Evolutionary conservation across 2,888 invertebrate species (phyloP).

Genomic region (Eristalis tenax): DNA sequence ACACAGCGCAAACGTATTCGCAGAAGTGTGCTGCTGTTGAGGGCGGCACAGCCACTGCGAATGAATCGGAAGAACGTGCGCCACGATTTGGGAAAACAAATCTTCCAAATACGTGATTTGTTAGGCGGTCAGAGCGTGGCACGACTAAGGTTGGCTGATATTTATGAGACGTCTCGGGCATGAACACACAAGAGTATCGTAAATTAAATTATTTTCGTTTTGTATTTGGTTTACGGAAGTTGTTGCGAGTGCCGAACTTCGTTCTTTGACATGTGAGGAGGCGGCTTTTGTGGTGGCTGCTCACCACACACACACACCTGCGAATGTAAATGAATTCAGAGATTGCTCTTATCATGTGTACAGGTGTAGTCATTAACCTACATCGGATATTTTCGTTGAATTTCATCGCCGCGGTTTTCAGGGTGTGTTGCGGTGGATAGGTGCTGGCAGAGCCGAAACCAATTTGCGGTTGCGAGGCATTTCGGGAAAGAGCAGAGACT

Average conservation of each 20-base stretch:
- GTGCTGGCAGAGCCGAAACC: background rate
- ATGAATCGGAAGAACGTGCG: conserved; percentile 52
- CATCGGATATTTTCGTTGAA: background rate
- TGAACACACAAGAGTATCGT: conserved; percentile 12
- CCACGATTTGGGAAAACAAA: conserved; percentile 51
- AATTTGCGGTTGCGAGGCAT: background rate
- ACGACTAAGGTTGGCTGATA: background rate
- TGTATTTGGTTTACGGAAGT: conserved; percentile 9
- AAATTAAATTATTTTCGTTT: conserved; percentile 50
- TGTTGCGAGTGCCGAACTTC: background rate
- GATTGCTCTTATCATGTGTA: background rate
- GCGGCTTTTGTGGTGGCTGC: background rate
- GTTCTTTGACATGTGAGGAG: background rate
- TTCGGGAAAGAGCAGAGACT: background rate
- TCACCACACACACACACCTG: background rate
- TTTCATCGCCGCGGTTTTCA: background rate
- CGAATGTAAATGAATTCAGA: conserved; percentile 5
- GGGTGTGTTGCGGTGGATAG: background rate
- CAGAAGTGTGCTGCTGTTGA: background rate
- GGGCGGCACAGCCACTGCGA: background rate
- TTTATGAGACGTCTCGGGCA: conserved; percentile 33
- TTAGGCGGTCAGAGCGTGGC: conserved; percentile 54
- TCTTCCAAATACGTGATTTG: conserved; percentile 58
- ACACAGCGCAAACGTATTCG: conserved; percentile 15
- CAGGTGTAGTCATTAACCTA: background rate